phyloP scores from a whole-genome alignment of 2,113 vertebrate genomes.

The Apodemus speciosus region DNA sequence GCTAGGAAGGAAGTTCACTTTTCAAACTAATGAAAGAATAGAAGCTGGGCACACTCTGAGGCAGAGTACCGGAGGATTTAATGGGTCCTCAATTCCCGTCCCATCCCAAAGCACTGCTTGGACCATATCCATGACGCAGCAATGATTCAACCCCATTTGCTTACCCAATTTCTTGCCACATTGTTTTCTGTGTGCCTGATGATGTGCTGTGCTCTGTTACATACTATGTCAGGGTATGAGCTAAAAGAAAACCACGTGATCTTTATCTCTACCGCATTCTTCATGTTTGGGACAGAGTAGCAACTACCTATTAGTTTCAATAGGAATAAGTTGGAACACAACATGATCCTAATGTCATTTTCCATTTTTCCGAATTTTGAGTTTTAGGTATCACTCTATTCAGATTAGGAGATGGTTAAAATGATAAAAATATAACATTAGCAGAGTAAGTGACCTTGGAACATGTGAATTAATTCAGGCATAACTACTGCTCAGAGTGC shows the following conservation, averaged over 20 bases:
- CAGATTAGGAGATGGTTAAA: constrained; percentile 19
- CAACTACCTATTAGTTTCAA: not conserved
- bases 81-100: not conserved
- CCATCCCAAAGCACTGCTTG: not conserved
- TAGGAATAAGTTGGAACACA: constrained; percentile 1
- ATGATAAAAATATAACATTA: constrained; percentile 55
- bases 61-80: not conserved
- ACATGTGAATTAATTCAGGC: constrained; percentile 62
- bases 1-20: not conserved
- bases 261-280: not conserved
- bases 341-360: constrained; percentile 6
- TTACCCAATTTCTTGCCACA: not conserved
- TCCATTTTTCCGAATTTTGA: not conserved
- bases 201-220: not conserved
- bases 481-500: constrained; percentile 60
- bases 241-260: not conserved
- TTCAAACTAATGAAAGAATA: not conserved
- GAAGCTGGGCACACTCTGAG: not conserved
- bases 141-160: not conserved
- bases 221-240: not conserved
- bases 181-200: not conserved
- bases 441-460: constrained; percentile 67
- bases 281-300: not conserved
- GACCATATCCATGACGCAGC: not conserved
- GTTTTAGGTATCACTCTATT: not conserved